Evolutionary conservation across 2,113 vertebrate species (phyloP).

Genomic region (Choloepus hoffmanni): DNA sequence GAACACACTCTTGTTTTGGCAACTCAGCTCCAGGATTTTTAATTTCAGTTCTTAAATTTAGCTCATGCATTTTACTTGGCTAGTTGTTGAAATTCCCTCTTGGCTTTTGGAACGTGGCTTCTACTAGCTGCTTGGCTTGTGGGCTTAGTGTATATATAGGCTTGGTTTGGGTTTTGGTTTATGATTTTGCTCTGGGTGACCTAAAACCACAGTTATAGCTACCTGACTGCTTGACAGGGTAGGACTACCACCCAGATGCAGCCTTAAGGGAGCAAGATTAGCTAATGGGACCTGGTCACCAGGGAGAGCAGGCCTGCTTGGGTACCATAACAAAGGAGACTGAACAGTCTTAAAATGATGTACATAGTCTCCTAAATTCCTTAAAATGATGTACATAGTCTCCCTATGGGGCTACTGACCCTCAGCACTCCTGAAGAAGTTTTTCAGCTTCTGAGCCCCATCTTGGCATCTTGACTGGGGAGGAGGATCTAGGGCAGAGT

Average conservation of each 20-base stretch:
- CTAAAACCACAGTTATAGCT: neutral
- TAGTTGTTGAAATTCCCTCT: conserved; percentile 52
- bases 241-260: too few species aligned
- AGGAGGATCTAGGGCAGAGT: neutral
- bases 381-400: neutral
- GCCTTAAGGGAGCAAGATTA: neutral
- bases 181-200: neutral
- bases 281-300: neutral
- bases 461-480: neutral
- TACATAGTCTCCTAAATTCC: neutral
- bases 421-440: neutral
- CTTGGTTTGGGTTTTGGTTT: conserved; percentile 23
- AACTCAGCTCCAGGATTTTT: conserved; percentile 42
- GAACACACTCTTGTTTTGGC: conserved; percentile 6
- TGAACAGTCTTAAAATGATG: neutral
- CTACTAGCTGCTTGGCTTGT: neutral
- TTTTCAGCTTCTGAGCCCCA: neutral
- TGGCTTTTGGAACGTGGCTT: conserved; percentile 4
- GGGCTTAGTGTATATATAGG: neutral
- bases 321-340: neutral
- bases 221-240: neutral
- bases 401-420: neutral
- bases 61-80: conserved; percentile 3
- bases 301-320: neutral
- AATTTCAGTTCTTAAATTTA: conserved; percentile 42